Evolutionary conservation across 2,797 vertebrate genomes (phyloP), one percentile per base, ranked within the genome.

Genomic region (Scleropages formosus): DNA sequence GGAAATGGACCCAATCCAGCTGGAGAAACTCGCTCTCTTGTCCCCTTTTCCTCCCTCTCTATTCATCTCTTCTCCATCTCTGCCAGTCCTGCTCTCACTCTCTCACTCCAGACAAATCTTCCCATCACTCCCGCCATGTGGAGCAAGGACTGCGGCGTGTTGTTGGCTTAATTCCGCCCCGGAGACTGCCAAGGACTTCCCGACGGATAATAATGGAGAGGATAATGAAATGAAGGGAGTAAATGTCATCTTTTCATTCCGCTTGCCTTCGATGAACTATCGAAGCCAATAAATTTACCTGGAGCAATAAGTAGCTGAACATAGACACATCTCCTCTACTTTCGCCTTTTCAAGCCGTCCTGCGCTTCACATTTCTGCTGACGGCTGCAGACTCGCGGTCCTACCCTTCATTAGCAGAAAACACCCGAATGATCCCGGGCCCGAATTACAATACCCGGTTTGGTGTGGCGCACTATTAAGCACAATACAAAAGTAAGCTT

Each of bases 331-430:
- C 66, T 53, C 47, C n/a, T 24, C 11, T 26, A 46, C 47, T 16
- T 70, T 20, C 20, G 20, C 16, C 8, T 26, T 39, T 49, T 69
- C 49, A 69, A 7, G 47, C 20, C 24, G 58, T 58, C 22, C 9
- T 0, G 15, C 3, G 10, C 22, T n/a, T 70, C 47, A 51, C 60
- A 65, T 27, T 18, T 53, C 60, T 58, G 15, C 18, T 60, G 56
- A 53, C 56, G 39, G 26, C 9, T 13, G 51, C 49, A 59, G 49
- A 70, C 31, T 62, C 69, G 46, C 49, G 66, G 7, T 51, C 27
- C 31, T 68, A 46, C 46, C 44, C 66, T 61, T 27, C 69, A 76
- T 62, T 51, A 46, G 56, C 22, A 62, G 66, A 49, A 76, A 70
- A 47, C 47, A 27, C 12, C 44, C 20, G 46, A 20, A 51, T 75